These are phyloP conservation scores for Sialis lutaria DNA, from an alignment of 2,888 invertebrate genomes.

Conservation along the genomic window DNA sequence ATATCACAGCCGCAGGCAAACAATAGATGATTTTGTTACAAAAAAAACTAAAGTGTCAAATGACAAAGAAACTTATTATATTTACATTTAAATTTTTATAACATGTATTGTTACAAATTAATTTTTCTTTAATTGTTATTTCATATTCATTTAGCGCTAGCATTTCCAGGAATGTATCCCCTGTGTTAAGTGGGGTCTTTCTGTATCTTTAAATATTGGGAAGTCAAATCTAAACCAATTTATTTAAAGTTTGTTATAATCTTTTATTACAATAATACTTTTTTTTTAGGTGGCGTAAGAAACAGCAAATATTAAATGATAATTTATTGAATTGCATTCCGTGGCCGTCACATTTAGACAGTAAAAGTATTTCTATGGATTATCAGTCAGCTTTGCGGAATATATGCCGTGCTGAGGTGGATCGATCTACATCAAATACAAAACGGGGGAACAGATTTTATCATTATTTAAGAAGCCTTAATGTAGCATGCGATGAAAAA, in stretches of 20 bases:
- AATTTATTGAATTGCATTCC: constrained; percentile 33
- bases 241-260: neutral
- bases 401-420: constrained; percentile 51
- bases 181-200: too few relatives aligned
- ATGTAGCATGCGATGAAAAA: constrained; percentile 30
- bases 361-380: constrained; percentile 40
- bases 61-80: too few relatives aligned
- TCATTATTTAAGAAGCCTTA: constrained; percentile 52
- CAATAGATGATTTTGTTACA: too few relatives aligned
- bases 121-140: neutral
- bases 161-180: too few relatives aligned
- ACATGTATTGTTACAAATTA: too few relatives aligned
- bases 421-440: constrained; percentile 33
- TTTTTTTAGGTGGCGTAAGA: constrained; percentile 27
- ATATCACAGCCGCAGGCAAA: too few relatives aligned
- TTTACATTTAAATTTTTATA: too few relatives aligned
- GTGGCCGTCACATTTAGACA: constrained; percentile 29
- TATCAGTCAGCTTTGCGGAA: constrained; percentile 49
- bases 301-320: constrained; percentile 20
- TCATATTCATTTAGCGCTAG: too few relatives aligned
- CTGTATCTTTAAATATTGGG: too few relatives aligned
- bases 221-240: neutral
- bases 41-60: too few relatives aligned
- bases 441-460: constrained; percentile 61
- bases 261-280: neutral